These are phyloP conservation scores for Belgica antarctica DNA, from an alignment of 2,888 invertebrate genomes.

Conservation along the genomic window DNA sequence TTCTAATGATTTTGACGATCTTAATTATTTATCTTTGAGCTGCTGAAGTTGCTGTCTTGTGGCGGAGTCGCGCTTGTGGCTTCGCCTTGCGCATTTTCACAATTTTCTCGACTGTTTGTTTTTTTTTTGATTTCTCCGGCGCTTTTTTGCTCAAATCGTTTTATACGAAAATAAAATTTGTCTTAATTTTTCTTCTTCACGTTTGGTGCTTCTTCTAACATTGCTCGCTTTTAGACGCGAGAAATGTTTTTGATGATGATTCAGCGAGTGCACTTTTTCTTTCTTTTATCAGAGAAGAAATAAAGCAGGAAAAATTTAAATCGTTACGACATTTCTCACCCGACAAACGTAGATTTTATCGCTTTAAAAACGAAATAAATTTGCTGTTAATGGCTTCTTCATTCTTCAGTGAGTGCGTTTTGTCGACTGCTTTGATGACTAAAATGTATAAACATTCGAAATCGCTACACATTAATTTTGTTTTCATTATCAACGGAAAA, in stretches of 20 bases:
- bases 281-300: not conserved
- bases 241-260: not conserved
- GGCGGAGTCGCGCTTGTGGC: not conserved
- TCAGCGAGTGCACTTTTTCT: conserved; percentile 9
- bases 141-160: too few relatives aligned
- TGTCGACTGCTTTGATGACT: not conserved
- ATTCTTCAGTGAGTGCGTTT: conserved; percentile 4
- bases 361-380: conserved; percentile 22
- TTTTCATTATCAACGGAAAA: not conserved
- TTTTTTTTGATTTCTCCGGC: not conserved
- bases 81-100: not conserved
- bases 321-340: conserved; percentile 2
- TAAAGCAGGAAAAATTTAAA: not conserved
- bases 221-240: not conserved
- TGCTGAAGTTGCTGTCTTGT: not conserved
- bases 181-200: not conserved
- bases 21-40: conserved; percentile 23
- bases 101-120: conserved; percentile 6
- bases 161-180: conserved; percentile 9
- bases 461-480: conserved; percentile 10
- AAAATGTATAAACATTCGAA: conserved; percentile 23
- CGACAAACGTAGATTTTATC: conserved; percentile 16
- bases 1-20: conserved; percentile 20
- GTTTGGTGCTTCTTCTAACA: not conserved
- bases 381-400: conserved; percentile 23